A percentile compares a stretch with the other conserved stretches of the same genome.
These are phyloP conservation scores for Silvanus unidentatus DNA, from an alignment of 2,888 invertebrate species.

Conservation along the genomic window DNA sequence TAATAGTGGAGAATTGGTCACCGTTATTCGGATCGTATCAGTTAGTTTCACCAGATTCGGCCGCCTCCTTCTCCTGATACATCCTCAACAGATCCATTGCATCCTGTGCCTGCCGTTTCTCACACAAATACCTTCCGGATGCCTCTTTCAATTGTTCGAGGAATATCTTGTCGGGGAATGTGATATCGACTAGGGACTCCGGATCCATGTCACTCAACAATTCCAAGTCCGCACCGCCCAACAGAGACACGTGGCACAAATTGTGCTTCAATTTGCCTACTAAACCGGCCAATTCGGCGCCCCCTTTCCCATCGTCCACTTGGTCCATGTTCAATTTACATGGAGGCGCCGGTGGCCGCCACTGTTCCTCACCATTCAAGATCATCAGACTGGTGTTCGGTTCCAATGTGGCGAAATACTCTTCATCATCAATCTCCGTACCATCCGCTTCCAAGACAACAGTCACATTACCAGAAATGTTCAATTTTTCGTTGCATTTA, in stretches of 20 bases:
- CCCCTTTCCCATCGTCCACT: constrained; percentile 41
- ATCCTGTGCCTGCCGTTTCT: constrained; percentile 81
- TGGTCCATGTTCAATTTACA: constrained; percentile 52
- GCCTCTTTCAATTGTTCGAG: constrained; percentile 77
- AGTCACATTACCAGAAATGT: constrained; percentile 59
- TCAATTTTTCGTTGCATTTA: constrained; percentile 70
- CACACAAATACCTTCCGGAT: constrained; percentile 63
- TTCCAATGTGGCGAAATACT: constrained; percentile 87
- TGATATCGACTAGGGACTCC: constrained; percentile 77
- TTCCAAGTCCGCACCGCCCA: constrained; percentile 79
- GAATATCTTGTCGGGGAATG: constrained; percentile 66
- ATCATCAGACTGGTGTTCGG: constrained; percentile 83
- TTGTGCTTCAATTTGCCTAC: constrained; percentile 76
- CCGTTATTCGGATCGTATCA: constrained; percentile 9
- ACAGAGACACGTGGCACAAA: constrained; percentile 75
- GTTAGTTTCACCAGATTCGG: constrained; percentile 26
- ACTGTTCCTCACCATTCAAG: constrained; percentile 68
- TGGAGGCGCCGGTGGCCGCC: constrained; percentile 60
- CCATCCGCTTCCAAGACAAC: constrained; percentile 89
- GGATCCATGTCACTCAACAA: constrained; percentile 85
- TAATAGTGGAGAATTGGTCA: not conserved
- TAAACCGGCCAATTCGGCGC: constrained; percentile 62
- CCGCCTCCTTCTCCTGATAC: constrained; percentile 50
- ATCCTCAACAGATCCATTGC: constrained; percentile 78
- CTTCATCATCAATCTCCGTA: constrained; percentile 92